Evolutionary conservation across 2,888 invertebrate species (phyloP), one percentile per base, ranked within the genome.

Genomic region (Rhodophaea formosa): DNA sequence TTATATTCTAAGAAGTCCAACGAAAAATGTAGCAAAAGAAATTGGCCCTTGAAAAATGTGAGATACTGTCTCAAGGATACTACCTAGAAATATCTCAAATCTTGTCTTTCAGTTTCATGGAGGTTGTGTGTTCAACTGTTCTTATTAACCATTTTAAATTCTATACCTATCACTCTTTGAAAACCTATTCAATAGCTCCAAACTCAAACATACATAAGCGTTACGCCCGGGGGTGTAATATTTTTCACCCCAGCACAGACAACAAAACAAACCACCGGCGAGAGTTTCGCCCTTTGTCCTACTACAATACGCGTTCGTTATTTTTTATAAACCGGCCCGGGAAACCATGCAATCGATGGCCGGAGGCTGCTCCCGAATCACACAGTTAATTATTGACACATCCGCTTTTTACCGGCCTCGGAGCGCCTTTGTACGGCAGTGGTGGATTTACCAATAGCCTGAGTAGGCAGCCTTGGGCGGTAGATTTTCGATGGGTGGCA

Each of bases 351-450:
- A 77, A 81, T 84, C 83, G 84, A 86, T 84, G 82, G 85, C 89
- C 87, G 79, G 72, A 76, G 86, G 89, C 88, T 65, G 78, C 78
- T 75, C 73, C 78, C 77, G 79, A 81, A 85, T 89, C 88, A 81
- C 82, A 82, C 84, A 83, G 89, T 87, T 89, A 90, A 90, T 90
- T 89, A 90, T 89, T 87, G 89, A 89, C 89, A 88, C 89, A 88
- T 88, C 89, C 88, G 86, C 84, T 88, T 88, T 86, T 88, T 86
- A 80, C 79, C 66, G 71, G 67, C 66, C 68, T 66, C 70, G 73
- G 74, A 71, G 71, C 68, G 62, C 74, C 78, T 80, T 86, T 86
- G 85, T 85, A 23, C 23, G 23, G 23, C 23, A 23, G 23, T 2
- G 23, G 23, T 23, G 23, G 23, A 23, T 23, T 23, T 23, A 23